Conservation (phyloP, 2,797 vertebrate genomes). For the Enteromius radiatus region DNA sequence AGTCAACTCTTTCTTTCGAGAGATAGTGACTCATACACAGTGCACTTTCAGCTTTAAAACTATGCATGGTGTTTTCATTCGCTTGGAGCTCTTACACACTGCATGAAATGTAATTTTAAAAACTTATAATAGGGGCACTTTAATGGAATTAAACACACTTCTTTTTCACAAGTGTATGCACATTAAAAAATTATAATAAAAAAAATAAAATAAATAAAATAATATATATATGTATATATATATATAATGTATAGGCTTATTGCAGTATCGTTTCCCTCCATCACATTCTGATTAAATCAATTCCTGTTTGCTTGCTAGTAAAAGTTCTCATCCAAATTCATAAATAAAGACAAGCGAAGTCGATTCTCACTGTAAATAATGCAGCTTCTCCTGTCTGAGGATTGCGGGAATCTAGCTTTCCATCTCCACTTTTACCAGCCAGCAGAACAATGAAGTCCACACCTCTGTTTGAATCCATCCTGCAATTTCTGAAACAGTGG, state of each 20-base stretch:
- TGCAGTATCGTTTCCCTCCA: background rate
- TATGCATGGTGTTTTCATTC: too few species aligned
- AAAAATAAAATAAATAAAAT: background rate
- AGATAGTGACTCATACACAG: too few species aligned
- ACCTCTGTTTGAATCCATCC: conserved; percentile 73
- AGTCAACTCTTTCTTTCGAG: too few species aligned
- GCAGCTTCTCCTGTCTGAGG: conserved; percentile 14
- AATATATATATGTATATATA: too few species aligned
- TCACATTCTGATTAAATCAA: background rate
- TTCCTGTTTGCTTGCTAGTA: background rate
- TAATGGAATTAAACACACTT: background rate
- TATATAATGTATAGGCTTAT: background rate
- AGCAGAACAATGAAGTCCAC: conserved; percentile 72
- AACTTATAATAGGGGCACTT: background rate
- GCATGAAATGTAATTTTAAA: too few species aligned
- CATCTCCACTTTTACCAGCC: conserved; percentile 55
- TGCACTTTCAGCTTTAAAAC: too few species aligned
- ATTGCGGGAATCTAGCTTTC: conserved; percentile 42
- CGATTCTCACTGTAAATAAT: conserved; percentile 1
- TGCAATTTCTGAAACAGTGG: conserved; percentile 76
- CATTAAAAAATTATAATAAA: too few species aligned
- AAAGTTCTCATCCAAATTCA: conserved; percentile 7
- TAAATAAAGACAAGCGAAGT: background rate
- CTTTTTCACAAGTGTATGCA: background rate
- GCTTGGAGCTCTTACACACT: too few species aligned